Evolutionary conservation across 2,888 invertebrate species (phyloP).

Genomic region (Harpagoxenus sublaevis): DNA sequence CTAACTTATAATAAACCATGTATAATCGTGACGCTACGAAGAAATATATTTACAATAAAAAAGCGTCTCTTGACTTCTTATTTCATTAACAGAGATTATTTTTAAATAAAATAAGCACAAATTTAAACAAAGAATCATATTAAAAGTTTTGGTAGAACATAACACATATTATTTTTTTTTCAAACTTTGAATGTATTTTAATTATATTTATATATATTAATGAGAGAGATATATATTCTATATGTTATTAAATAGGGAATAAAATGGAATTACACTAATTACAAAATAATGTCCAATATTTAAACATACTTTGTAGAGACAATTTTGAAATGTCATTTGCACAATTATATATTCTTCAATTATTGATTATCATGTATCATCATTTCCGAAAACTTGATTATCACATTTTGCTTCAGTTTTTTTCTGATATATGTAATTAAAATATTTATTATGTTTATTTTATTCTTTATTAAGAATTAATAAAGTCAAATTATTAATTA

Average conservation of each 20-base stretch:
- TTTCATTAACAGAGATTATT: not conserved
- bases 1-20: not conserved
- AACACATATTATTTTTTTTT: not conserved
- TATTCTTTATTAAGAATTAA: not conserved
- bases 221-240: not conserved
- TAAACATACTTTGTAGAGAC: not conserved
- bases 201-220: not conserved
- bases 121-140: not conserved
- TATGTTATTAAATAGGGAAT: not conserved
- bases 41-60: not conserved
- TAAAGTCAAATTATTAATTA: not conserved
- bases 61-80: not conserved
- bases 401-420: not conserved
- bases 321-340: conserved; percentile 5
- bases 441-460: not conserved
- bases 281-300: not conserved
- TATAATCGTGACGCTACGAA: not conserved
- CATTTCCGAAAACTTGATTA: not conserved
- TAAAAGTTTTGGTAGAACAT: not conserved
- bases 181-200: not conserved
- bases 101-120: not conserved
- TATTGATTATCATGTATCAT: not conserved
- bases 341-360: not conserved
- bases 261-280: not conserved
- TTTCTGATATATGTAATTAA: not conserved